These are phyloP conservation scores for Neogale vison DNA, from an alignment of 2,113 vertebrate species.

Conservation along the genomic window DNA sequence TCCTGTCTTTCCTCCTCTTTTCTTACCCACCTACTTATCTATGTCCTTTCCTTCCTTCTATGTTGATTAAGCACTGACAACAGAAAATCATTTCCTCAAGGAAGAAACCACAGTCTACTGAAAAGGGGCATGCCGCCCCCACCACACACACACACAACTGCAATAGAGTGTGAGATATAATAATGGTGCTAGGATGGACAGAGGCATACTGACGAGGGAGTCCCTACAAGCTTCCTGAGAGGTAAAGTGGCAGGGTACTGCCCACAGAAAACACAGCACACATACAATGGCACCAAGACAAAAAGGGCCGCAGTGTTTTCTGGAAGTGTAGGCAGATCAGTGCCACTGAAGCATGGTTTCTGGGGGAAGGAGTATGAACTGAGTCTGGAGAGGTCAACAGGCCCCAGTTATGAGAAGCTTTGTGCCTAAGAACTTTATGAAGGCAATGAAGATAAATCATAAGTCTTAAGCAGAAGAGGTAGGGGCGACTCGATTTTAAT, in stretches of 20 bases:
- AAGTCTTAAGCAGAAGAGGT: not conserved
- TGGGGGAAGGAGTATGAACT: not conserved
- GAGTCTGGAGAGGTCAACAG: not conserved
- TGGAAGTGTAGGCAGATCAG: not conserved
- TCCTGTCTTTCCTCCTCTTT: not conserved
- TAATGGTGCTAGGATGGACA: too few species aligned
- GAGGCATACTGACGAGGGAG: too few species aligned
- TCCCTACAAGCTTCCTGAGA: not conserved
- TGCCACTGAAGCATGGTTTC: too few species aligned
- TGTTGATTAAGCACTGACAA: not conserved
- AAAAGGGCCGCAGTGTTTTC: not conserved
- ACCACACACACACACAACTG: not conserved
- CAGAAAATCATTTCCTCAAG: not conserved
- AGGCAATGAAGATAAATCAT: constrained; percentile 5
- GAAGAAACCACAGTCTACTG: not conserved
- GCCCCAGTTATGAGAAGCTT: not conserved
- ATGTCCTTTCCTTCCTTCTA: not conserved
- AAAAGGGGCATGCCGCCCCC: fast-evolving
- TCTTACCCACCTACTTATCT: not conserved
- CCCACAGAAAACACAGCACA: not conserved
- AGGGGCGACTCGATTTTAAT: not conserved
- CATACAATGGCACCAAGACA: not conserved
- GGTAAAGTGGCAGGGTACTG: too few species aligned
- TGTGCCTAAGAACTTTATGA: not conserved
- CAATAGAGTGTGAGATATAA: not conserved